Evolutionary conservation across 2,113 vertebrate species (phyloP).

Genomic region (Anolis sagrei): DNA sequence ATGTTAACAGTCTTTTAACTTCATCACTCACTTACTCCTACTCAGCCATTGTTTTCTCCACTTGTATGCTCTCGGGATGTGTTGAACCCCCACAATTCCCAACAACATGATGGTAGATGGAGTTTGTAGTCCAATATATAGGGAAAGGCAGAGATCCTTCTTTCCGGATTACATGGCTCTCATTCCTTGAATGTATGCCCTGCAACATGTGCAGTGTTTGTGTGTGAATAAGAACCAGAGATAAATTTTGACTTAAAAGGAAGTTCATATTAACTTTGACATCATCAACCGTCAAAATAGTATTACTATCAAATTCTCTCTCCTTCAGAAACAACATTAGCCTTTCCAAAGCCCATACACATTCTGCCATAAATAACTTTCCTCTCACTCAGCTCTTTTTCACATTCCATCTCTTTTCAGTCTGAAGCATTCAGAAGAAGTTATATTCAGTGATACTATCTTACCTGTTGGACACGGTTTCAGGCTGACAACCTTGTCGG

Average conservation of each 20-base stretch:
- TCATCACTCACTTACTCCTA: neutral
- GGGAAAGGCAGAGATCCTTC: too few species aligned
- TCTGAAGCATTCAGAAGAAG: neutral
- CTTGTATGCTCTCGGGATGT: too few species aligned
- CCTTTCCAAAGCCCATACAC: neutral
- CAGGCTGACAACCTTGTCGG: neutral
- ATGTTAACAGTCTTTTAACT: neutral
- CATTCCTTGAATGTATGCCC: neutral
- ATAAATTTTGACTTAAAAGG: neutral
- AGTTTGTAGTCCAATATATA: neutral
- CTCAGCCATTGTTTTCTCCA: neutral
- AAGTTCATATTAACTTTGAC: neutral
- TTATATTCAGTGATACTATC: neutral
- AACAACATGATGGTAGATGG: neutral
- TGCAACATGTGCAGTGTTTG: neutral
- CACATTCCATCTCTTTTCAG: neutral
- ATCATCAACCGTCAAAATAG: neutral
- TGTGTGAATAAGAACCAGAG: neutral
- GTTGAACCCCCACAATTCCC: neutral
- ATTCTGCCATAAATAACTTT: neutral
- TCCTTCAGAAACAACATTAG: neutral
- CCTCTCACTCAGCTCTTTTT: neutral
- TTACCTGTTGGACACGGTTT: constrained; percentile 10
- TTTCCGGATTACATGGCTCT: neutral
- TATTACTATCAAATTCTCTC: neutral